phyloP scores from a whole-genome alignment of 2,797 vertebrate genomes.

The Sandelia bainsii region DNA sequence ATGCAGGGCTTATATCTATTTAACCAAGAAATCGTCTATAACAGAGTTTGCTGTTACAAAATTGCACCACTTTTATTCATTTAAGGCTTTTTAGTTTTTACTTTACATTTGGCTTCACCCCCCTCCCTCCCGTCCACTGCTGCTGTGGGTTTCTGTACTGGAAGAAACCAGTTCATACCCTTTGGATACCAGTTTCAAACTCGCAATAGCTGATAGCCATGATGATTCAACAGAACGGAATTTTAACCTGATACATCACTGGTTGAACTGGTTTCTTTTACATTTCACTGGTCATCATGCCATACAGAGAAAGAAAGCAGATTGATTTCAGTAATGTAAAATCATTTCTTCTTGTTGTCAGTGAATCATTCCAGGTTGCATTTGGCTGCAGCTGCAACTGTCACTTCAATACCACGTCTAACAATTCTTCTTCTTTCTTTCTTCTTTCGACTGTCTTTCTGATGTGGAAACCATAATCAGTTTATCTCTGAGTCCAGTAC shows the following conservation, averaged over 20 bases:
- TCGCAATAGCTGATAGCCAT: not conserved
- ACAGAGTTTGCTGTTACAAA: constrained; percentile 75
- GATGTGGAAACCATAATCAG: not conserved
- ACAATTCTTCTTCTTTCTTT: no score
- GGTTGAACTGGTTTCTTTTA: constrained; percentile 66
- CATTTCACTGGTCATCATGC: constrained; percentile 77
- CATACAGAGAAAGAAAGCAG: constrained; percentile 61
- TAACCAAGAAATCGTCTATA: constrained; percentile 39
- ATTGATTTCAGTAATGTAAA: constrained; percentile 47
- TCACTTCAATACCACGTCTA: constrained; percentile 7
- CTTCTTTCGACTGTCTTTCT: no score
- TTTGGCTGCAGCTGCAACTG: constrained; percentile 48
- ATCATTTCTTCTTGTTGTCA: constrained; percentile 38
- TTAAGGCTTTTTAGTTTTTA: constrained; percentile 83
- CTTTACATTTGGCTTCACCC: constrained; percentile 79
- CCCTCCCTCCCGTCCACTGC: constrained; percentile 21
- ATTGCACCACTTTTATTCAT: constrained; percentile 84
- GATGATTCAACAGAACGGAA: not conserved
- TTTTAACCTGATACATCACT: not conserved
- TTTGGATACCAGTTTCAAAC: constrained; percentile 14
- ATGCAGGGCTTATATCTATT: not conserved
- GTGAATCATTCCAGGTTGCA: constrained; percentile 47
- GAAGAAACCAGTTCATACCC: constrained; percentile 61
- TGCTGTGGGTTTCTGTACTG: constrained; percentile 61
- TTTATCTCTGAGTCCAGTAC: constrained; percentile 7